A percentile compares a stretch with the other conserved stretches of the same genome.
Evolutionary conservation across 2,888 invertebrate genomes (phyloP).

Genomic region (Cephus pygmeus): DNA sequence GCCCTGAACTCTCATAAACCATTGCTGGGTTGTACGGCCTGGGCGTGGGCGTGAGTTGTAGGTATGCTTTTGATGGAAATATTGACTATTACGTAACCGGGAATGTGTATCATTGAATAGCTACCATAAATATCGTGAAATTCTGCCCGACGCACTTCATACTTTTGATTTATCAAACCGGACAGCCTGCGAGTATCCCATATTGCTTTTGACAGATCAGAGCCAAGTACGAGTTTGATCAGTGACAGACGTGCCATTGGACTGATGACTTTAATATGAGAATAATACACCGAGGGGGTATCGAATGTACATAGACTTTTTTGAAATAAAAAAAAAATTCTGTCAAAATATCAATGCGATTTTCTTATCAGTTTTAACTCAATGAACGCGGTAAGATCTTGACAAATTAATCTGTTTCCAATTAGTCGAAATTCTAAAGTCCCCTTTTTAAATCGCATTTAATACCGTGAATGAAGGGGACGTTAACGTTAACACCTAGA

Average conservation of each 20-base stretch:
- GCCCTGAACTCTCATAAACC: conserved; percentile 63
- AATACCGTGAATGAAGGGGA: conserved; percentile 45
- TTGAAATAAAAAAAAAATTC: not conserved
- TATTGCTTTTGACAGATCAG: not conserved
- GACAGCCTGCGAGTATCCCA: conserved; percentile 2
- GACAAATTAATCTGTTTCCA: conserved; percentile 50
- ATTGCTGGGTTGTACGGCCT: conserved; percentile 45
- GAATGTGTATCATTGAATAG: conserved; percentile 65
- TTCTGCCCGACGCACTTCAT: conserved; percentile 57
- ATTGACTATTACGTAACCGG: conserved; percentile 66
- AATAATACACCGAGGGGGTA: not conserved
- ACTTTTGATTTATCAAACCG: conserved; percentile 62
- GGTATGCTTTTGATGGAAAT: conserved; percentile 67
- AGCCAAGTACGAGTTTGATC: not conserved
- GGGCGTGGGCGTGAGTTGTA: conserved; percentile 62
- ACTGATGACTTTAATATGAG: not conserved
- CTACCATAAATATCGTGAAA: conserved; percentile 63
- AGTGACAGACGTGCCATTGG: not conserved
- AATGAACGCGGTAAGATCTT: conserved; percentile 22
- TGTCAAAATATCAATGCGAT: not conserved
- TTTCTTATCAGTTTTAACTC: not conserved
- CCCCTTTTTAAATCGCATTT: conserved; percentile 35
- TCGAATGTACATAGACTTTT: not conserved
- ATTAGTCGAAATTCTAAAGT: conserved; percentile 41
- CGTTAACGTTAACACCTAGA: conserved; percentile 25